Base-by-base conservation (phyloP, 2,888 invertebrate genomes). In the Ectemnius cavifrons region DNA sequence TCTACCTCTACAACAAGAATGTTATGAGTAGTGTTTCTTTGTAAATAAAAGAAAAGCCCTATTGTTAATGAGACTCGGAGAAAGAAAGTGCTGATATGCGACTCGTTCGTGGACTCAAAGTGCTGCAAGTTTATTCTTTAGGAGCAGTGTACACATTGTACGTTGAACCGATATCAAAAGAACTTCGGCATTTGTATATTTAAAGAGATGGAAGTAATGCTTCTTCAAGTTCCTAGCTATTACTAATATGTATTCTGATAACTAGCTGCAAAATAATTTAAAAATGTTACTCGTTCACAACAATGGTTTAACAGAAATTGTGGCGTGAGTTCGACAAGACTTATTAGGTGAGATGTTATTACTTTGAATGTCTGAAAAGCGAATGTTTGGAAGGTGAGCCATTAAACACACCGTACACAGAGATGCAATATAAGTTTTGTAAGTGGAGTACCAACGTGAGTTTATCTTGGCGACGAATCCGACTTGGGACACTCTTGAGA, bases 191-290 rank as follows among this genome's bases (percentile, higher is more conserved):
- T 80, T 76, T 80, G 75, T 80, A 80, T 75, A 80, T 80, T 75
- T 67, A 73, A 75, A 81, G 78, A 78, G 67, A 71, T 63, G 78
- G 77, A 80, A 72, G 77, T 77, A 86, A 86, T 82, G 84, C 88
- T 85, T 87, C 87, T 83, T 81, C 85, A 89, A 87, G 87, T 89
- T 88, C 89, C 88, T 89, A 88, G 85, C 84, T 86, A 84, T 80
- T 83, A 79, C 79, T 85, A 84, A 78, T 84, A 69, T 73, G 62
- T 84, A 82, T 79, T 73, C 69, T 76, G 79, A 84, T 79, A 80
- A 81, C 71, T 81, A 79, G 75, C 73, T 77, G 71, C 77, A 82
- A 71, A 74, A 68, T 81, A 79, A 79, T 74, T 83, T 83, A 69
- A 77, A 75, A 71, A 28, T 62, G 71, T 82, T 77, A 74, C 62